Percentiles rank a stretch among this genome's conserved stretches.
phyloP scores from a whole-genome alignment of 2,888 invertebrate species.

The Calliopum simillimum region DNA sequence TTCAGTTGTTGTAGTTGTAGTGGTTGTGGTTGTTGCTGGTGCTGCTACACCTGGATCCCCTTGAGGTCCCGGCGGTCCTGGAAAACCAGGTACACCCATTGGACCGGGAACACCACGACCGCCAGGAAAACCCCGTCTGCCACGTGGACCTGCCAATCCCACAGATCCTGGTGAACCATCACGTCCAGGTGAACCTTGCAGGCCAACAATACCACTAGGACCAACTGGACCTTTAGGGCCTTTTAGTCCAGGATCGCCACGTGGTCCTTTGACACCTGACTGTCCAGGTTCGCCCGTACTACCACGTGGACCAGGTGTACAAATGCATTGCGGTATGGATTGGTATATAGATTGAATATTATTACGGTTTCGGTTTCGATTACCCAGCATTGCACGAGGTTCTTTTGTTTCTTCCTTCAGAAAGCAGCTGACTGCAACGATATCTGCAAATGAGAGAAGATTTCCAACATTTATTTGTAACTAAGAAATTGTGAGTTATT shows the following conservation, averaged over 20 bases:
- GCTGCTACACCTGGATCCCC: slow-evolving; percentile 41
- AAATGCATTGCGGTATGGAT: slow-evolving; percentile 26
- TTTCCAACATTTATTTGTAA: no score
- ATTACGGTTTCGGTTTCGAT: slow-evolving; percentile 13
- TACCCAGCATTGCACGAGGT: neutral
- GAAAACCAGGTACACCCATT: slow-evolving; percentile 27
- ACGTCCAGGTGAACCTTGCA: slow-evolving; percentile 38
- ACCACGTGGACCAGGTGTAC: slow-evolving; percentile 31
- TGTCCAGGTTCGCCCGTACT: slow-evolving; percentile 28
- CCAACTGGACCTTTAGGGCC: slow-evolving; percentile 35
- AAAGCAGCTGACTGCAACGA: neutral
- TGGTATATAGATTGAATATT: slow-evolving; percentile 4
- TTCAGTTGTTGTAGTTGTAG: slow-evolving; percentile 17
- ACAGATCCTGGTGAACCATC: slow-evolving; percentile 26
- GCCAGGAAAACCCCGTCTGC: slow-evolving; percentile 45
- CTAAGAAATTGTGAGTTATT: neutral
- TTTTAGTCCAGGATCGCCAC: slow-evolving; percentile 34
- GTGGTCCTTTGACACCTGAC: slow-evolving; percentile 39
- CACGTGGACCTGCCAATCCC: slow-evolving; percentile 35
- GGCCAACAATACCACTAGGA: slow-evolving; percentile 38
- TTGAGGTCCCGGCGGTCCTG: slow-evolving; percentile 36
- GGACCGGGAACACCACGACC: slow-evolving; percentile 36
- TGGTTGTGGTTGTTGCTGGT: slow-evolving; percentile 31
- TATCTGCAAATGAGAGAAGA: neutral
- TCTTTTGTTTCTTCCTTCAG: neutral